Conservation (phyloP, 1,140 invertebrate species). For the Drosophila teissieri region DNA sequence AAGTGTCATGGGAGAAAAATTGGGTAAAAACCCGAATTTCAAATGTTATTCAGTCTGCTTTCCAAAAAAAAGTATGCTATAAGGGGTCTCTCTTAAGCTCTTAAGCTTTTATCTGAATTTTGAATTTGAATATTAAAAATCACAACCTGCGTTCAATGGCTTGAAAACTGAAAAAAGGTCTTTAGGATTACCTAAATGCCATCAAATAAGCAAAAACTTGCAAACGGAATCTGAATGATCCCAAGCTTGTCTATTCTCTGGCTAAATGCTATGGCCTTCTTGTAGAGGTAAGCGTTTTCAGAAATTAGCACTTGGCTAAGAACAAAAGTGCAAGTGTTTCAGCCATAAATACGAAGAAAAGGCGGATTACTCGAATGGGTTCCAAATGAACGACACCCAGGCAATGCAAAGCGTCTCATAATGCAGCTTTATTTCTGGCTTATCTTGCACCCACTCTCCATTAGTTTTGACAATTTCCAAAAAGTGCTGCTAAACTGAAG, state of each 20-base stretch:
- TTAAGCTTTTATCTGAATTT: not conserved
- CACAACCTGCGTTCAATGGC: not conserved
- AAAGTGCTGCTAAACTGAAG: constrained; percentile 13
- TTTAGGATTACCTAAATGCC: no score
- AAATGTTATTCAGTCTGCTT: not conserved
- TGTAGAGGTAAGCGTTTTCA: not conserved
- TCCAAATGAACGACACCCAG: not conserved
- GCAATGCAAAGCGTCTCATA: constrained; percentile 14
- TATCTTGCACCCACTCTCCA: constrained; percentile 12
- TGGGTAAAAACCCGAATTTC: constrained; percentile 19
- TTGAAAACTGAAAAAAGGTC: no score
- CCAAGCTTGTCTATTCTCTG: no score
- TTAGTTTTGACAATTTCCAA: constrained; percentile 8
- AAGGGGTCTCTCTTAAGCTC: not conserved
- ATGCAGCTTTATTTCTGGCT: constrained; percentile 27
- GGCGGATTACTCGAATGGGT: constrained; percentile 9
- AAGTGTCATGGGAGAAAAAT: constrained; percentile 31
- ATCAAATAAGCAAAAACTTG: not conserved
- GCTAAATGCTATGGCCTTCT: not conserved
- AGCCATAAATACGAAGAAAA: constrained; percentile 15
- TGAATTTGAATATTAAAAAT: not conserved
- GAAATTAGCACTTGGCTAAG: not conserved
- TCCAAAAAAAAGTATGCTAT: not conserved
- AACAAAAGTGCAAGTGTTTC: not conserved
- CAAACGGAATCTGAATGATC: not conserved